phyloP scores from a whole-genome alignment of 2,888 invertebrate genomes.

The Polydrusus tereticollis region DNA sequence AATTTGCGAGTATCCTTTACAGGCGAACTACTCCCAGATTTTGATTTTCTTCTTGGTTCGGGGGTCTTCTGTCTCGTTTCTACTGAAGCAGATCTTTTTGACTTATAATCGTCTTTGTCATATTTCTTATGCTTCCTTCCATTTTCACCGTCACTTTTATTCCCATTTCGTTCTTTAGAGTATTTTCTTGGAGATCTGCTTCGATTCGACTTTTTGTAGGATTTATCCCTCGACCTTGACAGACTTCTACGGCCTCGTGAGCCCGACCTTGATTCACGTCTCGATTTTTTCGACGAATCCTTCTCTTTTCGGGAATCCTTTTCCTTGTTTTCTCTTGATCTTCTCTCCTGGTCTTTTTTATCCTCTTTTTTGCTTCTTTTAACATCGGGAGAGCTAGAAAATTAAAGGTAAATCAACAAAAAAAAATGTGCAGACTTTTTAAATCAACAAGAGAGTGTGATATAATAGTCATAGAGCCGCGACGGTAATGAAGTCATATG shows the following conservation, averaged over 20 bases:
- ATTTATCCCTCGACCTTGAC: slow-evolving; percentile 26
- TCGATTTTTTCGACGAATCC: slow-evolving; percentile 38
- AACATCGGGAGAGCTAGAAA: slow-evolving; percentile 60
- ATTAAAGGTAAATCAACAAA: slow-evolving; percentile 20
- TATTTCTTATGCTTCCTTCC: slow-evolving; percentile 41
- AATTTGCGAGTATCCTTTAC: slow-evolving; percentile 39
- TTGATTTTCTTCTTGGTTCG: slow-evolving; percentile 30
- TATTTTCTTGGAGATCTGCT: slow-evolving; percentile 49
- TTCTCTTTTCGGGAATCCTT: slow-evolving; percentile 38
- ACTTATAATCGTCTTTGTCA: slow-evolving; percentile 27
- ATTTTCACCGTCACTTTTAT: slow-evolving; percentile 40
- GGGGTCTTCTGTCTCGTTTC: slow-evolving; percentile 41
- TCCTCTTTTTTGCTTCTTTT: slow-evolving; percentile 50
- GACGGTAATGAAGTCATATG: too few species aligned
- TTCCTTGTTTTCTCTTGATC: slow-evolving; percentile 45
- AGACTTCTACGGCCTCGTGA: slow-evolving; percentile 34
- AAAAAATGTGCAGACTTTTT: too few species aligned
- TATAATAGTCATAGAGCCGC: too few species aligned
- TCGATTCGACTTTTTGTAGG: slow-evolving; percentile 47
- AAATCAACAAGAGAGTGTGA: too few species aligned
- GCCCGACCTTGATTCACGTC: slow-evolving; percentile 27
- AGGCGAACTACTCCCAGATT: slow-evolving; percentile 28
- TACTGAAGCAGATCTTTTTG: slow-evolving; percentile 36
- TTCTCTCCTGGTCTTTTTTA: slow-evolving; percentile 52
- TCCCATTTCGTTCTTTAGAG: slow-evolving; percentile 47